Evolutionary conservation across 2,113 vertebrate species (phyloP), one percentile per base, ranked within the genome.

Genomic region (Cranoglanis bouderius): DNA sequence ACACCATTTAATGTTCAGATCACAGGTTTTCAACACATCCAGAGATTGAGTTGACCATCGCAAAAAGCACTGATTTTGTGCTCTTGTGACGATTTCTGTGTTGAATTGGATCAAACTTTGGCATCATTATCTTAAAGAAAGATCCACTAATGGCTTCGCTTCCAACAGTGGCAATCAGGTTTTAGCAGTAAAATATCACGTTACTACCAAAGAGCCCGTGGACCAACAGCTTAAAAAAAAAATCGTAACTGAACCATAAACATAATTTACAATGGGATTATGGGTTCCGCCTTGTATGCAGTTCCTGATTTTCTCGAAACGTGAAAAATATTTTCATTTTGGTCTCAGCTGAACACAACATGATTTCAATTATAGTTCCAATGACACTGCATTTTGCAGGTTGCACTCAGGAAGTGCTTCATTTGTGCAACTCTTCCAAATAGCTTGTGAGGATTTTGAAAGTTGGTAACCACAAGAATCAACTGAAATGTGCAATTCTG

Each of bases 401-500:
- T 61, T 61, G 81, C 35, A 83, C 35, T 61, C 55, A 83, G 81
- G 81, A 83, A 83, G 55, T 6, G 81, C 24, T 83, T 83, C 24
- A 83, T 83, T 59, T 83, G 57, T 61, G 55, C 81, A 83, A 83
- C 55, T 5, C 55, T 83, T 43, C 57, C 57, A 83, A 43, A 83
- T 83, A 83, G 35, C 81, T 61, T 61, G 38, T 61, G 81, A 29
- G 81, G 57, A 83, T 83, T 83, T 59, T 83, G 81, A 61, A 83
- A 83, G 81, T 59, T 83, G 6, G 81, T 61, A 83, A 83, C 81
- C 81, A 83, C 81, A 83, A 83, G 35, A 61, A 83, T 61, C 35
- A 83, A 83, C 81, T 83, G 81, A 83, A 83, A 57, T 83, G 55
- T 83, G 81, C 24, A 59, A 83, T 83, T 61, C 21, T 83, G 55